These are phyloP conservation scores for Amphipyra berbera DNA, from an alignment of 2,888 invertebrate genomes.

Conservation along the genomic window DNA sequence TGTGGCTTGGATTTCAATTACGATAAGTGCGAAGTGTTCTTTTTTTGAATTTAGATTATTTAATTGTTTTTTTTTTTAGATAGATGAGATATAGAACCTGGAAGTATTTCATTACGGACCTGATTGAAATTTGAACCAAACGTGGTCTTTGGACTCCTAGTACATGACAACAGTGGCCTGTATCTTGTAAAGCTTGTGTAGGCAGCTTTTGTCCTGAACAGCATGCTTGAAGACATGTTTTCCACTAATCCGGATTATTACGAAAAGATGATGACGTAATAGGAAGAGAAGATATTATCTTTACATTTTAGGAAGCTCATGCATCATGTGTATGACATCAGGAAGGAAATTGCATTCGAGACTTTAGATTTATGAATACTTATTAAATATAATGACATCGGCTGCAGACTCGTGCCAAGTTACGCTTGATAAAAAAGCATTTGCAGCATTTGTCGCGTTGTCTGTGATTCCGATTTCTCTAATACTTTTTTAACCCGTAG, in stretches of 20 bases:
- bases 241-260: too few species aligned
- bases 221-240: too few species aligned
- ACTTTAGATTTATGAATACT: conserved; percentile 38
- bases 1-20: conserved; percentile 23
- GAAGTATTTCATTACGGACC: conserved; percentile 9
- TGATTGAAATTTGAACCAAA: too few species aligned
- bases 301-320: conserved; percentile 25
- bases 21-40: not conserved
- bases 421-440: conserved; percentile 4
- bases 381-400: conserved; percentile 18
- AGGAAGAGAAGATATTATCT: conserved; percentile 25
- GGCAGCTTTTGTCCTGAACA: too few species aligned
- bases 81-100: conserved; percentile 2
- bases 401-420: conserved; percentile 11
- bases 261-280: not conserved
- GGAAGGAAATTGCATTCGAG: conserved; percentile 39
- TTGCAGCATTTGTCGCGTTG: conserved; percentile 13
- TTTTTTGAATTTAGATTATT: too few species aligned
- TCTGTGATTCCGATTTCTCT: conserved; percentile 34
- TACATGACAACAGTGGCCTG: too few species aligned
- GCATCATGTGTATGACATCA: conserved; percentile 13
- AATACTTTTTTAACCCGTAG: conserved; percentile 16
- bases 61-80: conserved; percentile 3
- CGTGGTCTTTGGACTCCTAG: too few species aligned
- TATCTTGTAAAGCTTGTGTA: too few species aligned